Conservation (phyloP, 2,113 vertebrate species). For the Grammomys surdaster region DNA sequence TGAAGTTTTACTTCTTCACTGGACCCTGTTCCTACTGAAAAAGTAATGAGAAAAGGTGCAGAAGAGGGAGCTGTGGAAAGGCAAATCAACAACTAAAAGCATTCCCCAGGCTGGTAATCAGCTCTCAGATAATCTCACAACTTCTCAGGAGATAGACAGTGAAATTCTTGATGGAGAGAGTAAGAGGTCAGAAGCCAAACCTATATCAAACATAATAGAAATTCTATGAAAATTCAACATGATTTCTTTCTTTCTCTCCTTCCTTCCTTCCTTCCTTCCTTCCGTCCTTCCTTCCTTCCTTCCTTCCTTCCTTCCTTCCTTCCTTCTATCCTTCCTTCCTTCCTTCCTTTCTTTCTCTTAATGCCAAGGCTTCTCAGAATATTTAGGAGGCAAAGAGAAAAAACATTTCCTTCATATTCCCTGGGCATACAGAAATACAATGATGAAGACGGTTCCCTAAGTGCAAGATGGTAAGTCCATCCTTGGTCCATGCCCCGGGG, state of each 20-base stretch:
- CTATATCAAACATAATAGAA: slow-evolving; percentile 30
- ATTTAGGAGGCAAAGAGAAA: not conserved
- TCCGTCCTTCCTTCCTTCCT: accelerated
- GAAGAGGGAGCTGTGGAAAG: not conserved
- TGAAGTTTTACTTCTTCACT: slow-evolving; percentile 45
- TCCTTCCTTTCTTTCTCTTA: not conserved
- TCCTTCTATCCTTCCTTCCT: no score
- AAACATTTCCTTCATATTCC: not conserved
- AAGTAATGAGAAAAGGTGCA: not conserved
- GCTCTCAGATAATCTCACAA: not conserved
- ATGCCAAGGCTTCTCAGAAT: not conserved
- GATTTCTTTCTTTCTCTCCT: not conserved
- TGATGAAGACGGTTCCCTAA: not conserved
- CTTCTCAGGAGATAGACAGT: slow-evolving; percentile 1
- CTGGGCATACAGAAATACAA: not conserved
- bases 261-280: accelerated
- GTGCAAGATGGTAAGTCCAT: not conserved
- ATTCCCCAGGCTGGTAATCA: not conserved
- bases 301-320: not conserved
- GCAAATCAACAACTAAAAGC: not conserved
- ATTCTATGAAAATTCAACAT: slow-evolving; percentile 31
- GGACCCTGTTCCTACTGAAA: not conserved
- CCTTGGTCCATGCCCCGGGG: not conserved
- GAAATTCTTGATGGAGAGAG: not conserved
- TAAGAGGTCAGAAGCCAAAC: not conserved